Evolutionary conservation across 2,797 vertebrate species (phyloP).

Genomic region (Zenarchopterus dispar): DNA sequence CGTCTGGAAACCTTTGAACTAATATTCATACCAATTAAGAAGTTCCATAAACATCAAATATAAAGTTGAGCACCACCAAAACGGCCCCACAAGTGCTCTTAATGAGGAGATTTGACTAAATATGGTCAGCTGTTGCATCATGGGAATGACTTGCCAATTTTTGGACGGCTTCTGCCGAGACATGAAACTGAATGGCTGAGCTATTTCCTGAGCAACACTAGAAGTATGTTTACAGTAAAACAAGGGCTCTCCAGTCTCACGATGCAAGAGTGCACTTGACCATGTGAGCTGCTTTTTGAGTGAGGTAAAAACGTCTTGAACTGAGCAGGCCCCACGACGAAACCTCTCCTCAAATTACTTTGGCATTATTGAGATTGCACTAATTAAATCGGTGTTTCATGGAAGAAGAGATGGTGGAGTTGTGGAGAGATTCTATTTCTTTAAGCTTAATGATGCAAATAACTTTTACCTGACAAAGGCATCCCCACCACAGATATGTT

Average conservation of each 20-base stretch:
- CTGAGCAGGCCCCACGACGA: slow-evolving; percentile 25
- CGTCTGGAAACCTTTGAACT: slow-evolving; percentile 85
- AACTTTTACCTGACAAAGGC: slow-evolving; percentile 63
- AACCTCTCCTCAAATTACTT: slow-evolving; percentile 49
- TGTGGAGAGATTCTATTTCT: slow-evolving; percentile 29
- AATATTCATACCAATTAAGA: slow-evolving; percentile 87
- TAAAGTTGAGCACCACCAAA: slow-evolving; percentile 40
- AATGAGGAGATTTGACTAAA: slow-evolving; percentile 40
- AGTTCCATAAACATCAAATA: slow-evolving; percentile 85
- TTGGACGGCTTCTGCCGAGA: slow-evolving; percentile 31
- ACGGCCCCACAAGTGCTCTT: slow-evolving; percentile 26
- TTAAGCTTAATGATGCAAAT: slow-evolving; percentile 59
- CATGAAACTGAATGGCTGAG: slow-evolving; percentile 26
- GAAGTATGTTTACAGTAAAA: slow-evolving; percentile 63
- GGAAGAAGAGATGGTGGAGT: slow-evolving; percentile 26
- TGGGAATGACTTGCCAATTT: slow-evolving; percentile 17
- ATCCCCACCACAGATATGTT: slow-evolving; percentile 57
- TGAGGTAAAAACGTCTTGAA: slow-evolving; percentile 54
- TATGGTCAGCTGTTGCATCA: slow-evolving; percentile 34
- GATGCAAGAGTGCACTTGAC: slow-evolving; percentile 47
- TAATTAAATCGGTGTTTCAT: slow-evolving; percentile 69
- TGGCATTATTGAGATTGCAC: slow-evolving; percentile 54
- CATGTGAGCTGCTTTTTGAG: slow-evolving; percentile 40
- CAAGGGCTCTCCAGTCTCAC: slow-evolving; percentile 27
- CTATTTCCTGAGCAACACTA: slow-evolving; percentile 48